Percentiles rank a stretch among this genome's conserved stretches.
These are phyloP conservation scores for Cremastobaeus sp. DNA, from an alignment of 2,888 invertebrate genomes.

Conservation along the genomic window DNA sequence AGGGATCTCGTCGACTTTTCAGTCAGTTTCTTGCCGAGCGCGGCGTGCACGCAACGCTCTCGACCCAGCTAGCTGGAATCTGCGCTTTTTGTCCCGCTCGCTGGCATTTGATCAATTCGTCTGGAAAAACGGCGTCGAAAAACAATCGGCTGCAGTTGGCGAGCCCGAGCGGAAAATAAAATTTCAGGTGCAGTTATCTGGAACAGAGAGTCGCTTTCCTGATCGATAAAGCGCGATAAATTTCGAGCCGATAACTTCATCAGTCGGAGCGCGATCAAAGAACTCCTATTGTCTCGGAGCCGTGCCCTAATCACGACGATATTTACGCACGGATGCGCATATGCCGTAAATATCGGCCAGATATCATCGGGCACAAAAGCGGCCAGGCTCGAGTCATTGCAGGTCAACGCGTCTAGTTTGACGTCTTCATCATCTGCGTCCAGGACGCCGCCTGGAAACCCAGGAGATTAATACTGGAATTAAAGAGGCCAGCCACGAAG, in stretches of 20 bases:
- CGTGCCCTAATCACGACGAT: slow-evolving; percentile 57
- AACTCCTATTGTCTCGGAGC: slow-evolving; percentile 49
- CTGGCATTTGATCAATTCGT: slow-evolving; percentile 12
- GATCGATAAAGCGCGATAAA: slow-evolving; percentile 49
- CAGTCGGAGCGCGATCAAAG: slow-evolving; percentile 46
- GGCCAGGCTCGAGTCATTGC: slow-evolving; percentile 75
- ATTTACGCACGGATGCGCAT: slow-evolving; percentile 76
- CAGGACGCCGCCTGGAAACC: too few species aligned
- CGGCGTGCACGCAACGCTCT: slow-evolving; percentile 34
- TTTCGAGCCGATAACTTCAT: slow-evolving; percentile 47
- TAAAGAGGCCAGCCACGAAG: too few species aligned
- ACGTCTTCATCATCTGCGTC: slow-evolving; percentile 61
- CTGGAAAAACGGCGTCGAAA: slow-evolving; percentile 9
- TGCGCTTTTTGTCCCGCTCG: slow-evolving; percentile 17
- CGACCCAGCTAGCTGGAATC: too few species aligned
- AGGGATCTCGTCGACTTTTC: slow-evolving; percentile 70
- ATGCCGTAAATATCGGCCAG: slow-evolving; percentile 68
- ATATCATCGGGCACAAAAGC: slow-evolving; percentile 63
- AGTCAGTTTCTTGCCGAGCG: slow-evolving; percentile 29
- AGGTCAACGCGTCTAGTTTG: slow-evolving; percentile 61
- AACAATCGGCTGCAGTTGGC: too few species aligned
- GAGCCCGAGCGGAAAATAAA: too few species aligned
- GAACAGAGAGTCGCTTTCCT: slow-evolving; percentile 42
- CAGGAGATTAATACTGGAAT: too few species aligned
- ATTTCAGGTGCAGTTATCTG: slow-evolving; percentile 21